These are phyloP conservation scores for Mythimna loreyi DNA, from an alignment of 2,888 invertebrate genomes.

Conservation along the genomic window DNA sequence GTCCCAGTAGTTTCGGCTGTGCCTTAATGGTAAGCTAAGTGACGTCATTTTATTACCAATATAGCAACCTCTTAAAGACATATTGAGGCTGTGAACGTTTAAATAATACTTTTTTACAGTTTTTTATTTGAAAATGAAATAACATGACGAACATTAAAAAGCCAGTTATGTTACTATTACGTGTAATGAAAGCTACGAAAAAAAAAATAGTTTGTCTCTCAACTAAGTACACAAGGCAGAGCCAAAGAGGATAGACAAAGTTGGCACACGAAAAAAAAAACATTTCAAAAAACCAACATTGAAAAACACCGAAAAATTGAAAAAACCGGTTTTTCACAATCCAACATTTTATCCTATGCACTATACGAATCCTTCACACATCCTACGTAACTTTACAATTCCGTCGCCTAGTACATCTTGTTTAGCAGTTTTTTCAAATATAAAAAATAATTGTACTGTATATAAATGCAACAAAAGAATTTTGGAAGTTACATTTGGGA, in stretches of 20 bases:
- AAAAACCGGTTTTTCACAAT: conserved; percentile 20
- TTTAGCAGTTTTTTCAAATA: conserved; percentile 4
- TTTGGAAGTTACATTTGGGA: conserved; percentile 45
- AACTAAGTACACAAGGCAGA: conserved; percentile 46
- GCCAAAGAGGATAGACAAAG: conserved; percentile 1
- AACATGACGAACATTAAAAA: no score
- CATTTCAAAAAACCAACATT: conserved; percentile 25
- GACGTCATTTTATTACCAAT: no score
- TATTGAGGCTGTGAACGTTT: no score
- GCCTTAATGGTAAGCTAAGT: no score
- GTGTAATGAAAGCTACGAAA: no score
- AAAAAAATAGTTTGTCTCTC: conserved; percentile 15
- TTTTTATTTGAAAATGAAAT: no score
- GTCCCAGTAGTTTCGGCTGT: no score
- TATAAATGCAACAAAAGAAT: conserved; percentile 48
- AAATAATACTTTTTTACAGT: no score
- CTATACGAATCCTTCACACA: conserved; percentile 38
- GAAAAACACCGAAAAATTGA: not conserved
- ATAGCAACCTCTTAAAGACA: no score
- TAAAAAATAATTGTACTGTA: conserved; percentile 60
- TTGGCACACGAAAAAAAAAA: conserved; percentile 38
- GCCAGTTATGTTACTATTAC: no score
- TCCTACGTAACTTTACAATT: conserved; percentile 44
- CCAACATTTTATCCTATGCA: conserved; percentile 38
- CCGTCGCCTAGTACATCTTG: conserved; percentile 38